phyloP scores from a whole-genome alignment of 2,888 invertebrate genomes.

The Odontocerum albicorne region DNA sequence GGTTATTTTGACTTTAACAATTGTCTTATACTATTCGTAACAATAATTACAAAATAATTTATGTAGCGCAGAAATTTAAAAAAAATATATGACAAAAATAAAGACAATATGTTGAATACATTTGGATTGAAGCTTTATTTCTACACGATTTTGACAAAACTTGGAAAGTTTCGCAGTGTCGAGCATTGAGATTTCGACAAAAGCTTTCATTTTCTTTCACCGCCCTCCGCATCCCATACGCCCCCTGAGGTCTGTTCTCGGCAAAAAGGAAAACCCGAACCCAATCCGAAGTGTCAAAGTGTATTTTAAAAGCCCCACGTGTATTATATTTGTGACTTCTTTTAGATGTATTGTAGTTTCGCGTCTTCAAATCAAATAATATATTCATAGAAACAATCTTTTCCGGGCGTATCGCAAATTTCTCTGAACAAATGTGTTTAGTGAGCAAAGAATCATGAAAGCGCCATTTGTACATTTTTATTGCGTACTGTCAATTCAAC shows the following conservation, averaged over 20 bases:
- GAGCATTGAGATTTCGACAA: conserved; percentile 34
- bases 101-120: no score
- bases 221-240: conserved; percentile 4
- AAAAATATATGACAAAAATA: no score
- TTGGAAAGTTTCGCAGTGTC: conserved; percentile 28
- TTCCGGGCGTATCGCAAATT: neutral
- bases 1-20: no score
- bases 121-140: conserved; percentile 26
- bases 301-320: conserved; percentile 35
- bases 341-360: conserved; percentile 20
- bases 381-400: conserved; percentile 21
- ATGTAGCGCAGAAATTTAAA: no score
- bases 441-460: no score
- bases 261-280: conserved; percentile 31
- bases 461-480: no score
- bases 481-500: no score
- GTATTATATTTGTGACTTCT: conserved; percentile 32
- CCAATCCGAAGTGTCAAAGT: conserved; percentile 36
- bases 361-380: conserved; percentile 22
- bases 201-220: conserved; percentile 35
- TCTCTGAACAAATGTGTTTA: conserved; percentile 3
- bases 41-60: no score
- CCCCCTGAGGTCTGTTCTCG: conserved; percentile 21
- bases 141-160: conserved; percentile 27
- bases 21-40: no score